phyloP scores from a whole-genome alignment of 2,888 invertebrate species.

The Phyllotreta cruciferae region DNA sequence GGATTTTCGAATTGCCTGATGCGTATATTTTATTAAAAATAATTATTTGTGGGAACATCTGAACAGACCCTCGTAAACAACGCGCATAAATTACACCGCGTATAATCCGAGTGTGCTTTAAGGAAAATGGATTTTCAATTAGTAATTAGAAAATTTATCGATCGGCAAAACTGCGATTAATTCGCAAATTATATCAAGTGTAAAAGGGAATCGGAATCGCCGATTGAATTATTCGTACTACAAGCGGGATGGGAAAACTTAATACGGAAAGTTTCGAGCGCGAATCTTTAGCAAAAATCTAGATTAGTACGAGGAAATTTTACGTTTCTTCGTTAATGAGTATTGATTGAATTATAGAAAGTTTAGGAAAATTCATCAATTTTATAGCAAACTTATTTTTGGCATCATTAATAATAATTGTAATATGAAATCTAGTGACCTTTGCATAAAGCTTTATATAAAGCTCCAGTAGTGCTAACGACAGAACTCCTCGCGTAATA shows the following conservation, averaged over 20 bases:
- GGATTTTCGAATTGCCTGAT: too few species aligned
- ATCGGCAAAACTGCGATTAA: conserved; percentile 22
- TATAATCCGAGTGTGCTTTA: too few species aligned
- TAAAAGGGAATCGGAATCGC: conserved; percentile 24
- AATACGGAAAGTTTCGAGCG: conserved; percentile 54
- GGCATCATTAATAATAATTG: too few species aligned
- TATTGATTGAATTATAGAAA: conserved; percentile 31
- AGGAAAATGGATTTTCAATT: too few species aligned
- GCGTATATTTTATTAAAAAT: too few species aligned
- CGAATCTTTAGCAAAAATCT: conserved; percentile 53
- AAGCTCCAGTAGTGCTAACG: conserved; percentile 38
- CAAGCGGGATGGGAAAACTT: conserved; percentile 52
- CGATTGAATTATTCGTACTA: conserved; percentile 34
- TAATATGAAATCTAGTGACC: too few species aligned
- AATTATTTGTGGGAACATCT: too few species aligned
- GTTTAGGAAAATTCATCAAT: conserved; percentile 18
- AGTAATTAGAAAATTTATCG: too few species aligned
- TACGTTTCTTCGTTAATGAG: conserved; percentile 43
- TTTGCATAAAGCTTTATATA: too few species aligned
- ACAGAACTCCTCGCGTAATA: conserved; percentile 45
- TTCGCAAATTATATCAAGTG: conserved; percentile 24
- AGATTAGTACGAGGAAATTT: conserved; percentile 46
- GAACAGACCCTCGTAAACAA: too few species aligned
- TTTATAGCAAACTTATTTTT: too few species aligned
- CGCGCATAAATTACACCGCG: too few species aligned